Conservation (phyloP, 2,888 invertebrate genomes). For the Apotomis betuletana region DNA sequence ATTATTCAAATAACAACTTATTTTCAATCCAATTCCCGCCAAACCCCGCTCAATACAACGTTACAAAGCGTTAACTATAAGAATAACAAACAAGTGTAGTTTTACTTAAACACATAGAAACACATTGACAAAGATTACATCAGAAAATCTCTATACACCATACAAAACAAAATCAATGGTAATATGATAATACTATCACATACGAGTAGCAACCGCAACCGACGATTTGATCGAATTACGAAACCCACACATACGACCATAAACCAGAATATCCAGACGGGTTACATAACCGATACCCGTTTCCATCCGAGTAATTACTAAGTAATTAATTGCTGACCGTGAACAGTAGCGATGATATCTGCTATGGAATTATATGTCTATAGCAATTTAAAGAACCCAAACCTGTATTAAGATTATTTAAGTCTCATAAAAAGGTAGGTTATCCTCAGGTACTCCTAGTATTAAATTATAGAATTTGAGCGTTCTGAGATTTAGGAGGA, state of each 20-base stretch:
- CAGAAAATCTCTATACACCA: background rate
- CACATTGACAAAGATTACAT: background rate
- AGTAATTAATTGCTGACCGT: constrained; percentile 31
- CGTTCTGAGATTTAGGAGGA: no score
- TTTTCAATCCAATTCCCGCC: constrained; percentile 43
- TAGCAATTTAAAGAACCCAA: constrained; percentile 1
- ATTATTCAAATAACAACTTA: constrained; percentile 51
- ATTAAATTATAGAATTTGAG: no score
- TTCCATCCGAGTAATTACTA: constrained; percentile 28
- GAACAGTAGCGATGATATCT: constrained; percentile 26
- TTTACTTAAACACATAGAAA: background rate
- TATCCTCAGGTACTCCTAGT: no score
- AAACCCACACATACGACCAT: background rate
- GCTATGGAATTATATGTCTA: constrained; percentile 12
- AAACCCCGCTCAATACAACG: background rate
- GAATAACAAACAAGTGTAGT: background rate
- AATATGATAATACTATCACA: constrained; percentile 7
- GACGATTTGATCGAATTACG: constrained; percentile 19
- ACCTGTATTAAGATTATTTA: background rate
- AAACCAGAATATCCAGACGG: constrained; percentile 26
- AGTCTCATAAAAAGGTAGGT: no score
- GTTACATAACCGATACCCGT: constrained; percentile 35
- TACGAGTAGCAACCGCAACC: background rate
- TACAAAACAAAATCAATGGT: background rate
- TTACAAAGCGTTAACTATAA: background rate